Evolutionary conservation across 2,797 vertebrate genomes (phyloP).

Genomic region (Oreochromis mossambicus): DNA sequence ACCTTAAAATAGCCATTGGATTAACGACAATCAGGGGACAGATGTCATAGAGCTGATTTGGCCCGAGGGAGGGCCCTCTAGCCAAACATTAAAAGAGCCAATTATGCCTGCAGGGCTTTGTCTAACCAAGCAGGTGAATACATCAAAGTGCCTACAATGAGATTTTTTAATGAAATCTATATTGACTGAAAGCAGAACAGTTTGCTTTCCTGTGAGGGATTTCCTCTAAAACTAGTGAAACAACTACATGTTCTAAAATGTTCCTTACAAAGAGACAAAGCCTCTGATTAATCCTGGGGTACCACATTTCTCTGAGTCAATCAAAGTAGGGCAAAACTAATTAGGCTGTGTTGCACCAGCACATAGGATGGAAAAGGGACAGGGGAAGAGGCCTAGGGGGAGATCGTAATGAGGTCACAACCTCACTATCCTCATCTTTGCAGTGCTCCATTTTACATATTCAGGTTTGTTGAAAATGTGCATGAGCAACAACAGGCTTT

Average conservation of each 20-base stretch:
- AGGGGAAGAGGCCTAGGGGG: constrained; percentile 68
- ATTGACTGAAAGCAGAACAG: neutral
- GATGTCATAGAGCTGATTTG: constrained; percentile 57
- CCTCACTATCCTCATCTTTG: constrained; percentile 53
- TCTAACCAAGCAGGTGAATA: neutral
- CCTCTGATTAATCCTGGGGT: constrained; percentile 34
- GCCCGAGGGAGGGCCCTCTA: constrained; percentile 25
- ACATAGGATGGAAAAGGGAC: constrained; percentile 64
- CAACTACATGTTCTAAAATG: neutral
- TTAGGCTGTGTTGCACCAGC: constrained; percentile 71
- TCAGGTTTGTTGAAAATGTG: constrained; percentile 8
- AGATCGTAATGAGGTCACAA: constrained; percentile 74
- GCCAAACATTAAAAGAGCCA: constrained; percentile 56
- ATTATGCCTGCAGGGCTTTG: constrained; percentile 37
- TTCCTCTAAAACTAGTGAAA: neutral
- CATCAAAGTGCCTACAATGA: neutral
- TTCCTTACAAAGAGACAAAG: neutral
- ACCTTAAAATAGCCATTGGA: constrained; percentile 71
- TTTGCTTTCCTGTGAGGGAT: neutral
- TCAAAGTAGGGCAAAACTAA: constrained; percentile 81
- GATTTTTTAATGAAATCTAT: neutral
- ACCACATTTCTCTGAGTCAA: constrained; percentile 47
- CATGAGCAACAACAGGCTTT: neutral
- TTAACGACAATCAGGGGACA: constrained; percentile 68
- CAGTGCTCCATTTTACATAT: constrained; percentile 64